phyloP scores from a whole-genome alignment of 2,113 vertebrate genomes.

The Stegastes partitus region DNA sequence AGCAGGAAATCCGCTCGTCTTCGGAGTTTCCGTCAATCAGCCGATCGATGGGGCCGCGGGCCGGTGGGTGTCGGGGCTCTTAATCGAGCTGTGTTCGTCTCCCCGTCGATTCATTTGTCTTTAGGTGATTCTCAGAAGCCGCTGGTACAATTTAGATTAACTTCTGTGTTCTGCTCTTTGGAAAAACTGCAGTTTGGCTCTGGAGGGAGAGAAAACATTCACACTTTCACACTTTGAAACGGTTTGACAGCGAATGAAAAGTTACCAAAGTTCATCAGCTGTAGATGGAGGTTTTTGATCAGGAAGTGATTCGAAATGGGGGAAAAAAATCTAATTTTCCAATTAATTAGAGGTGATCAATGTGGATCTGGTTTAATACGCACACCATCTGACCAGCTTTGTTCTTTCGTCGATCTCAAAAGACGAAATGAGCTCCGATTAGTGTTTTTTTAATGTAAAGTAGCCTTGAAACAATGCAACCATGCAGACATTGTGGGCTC shows the following conservation, averaged over 20 bases:
- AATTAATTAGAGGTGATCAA: no score
- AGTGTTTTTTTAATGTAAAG: no score
- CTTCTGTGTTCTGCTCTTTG: neutral
- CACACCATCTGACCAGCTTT: no score
- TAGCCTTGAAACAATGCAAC: no score
- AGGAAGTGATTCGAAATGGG: no score
- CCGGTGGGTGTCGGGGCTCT: conserved; percentile 54
- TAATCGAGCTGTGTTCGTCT: conserved; percentile 65
- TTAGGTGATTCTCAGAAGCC: conserved; percentile 43
- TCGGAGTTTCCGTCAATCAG: conserved; percentile 61
- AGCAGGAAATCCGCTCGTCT: conserved; percentile 62
- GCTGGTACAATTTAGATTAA: neutral
- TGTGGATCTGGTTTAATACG: no score
- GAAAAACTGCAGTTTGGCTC: neutral
- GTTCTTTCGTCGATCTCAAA: no score
- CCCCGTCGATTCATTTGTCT: conserved; percentile 33
- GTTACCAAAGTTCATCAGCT: no score
- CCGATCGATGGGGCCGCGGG: conserved; percentile 50
- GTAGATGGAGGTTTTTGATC: no score
- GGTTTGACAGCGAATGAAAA: neutral
- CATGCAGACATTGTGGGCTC: no score
- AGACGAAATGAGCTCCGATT: no score
- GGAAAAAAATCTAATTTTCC: no score
- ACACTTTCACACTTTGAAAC: neutral
- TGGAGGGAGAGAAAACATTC: neutral